Conservation (phyloP, 1,140 invertebrate genomes). For the Zaprionus kolodkinae region DNA sequence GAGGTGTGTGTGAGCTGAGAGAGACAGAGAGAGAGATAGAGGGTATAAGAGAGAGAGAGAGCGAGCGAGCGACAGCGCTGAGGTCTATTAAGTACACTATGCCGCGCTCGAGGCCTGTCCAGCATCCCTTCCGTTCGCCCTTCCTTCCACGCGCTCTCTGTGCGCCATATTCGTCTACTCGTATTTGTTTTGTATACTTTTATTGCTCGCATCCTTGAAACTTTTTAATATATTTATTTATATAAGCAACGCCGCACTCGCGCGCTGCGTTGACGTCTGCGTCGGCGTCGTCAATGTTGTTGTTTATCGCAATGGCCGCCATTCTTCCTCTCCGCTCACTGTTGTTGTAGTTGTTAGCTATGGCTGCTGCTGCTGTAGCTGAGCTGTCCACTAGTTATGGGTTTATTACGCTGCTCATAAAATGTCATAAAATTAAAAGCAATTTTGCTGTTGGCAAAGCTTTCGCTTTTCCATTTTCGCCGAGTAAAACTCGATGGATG, state of each 20-base stretch:
- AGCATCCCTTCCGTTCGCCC: not conserved
- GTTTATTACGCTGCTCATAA: constrained; percentile 64
- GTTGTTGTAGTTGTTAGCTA: constrained; percentile 13
- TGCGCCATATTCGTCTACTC: not conserved
- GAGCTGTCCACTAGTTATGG: constrained; percentile 46
- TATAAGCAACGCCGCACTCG: constrained; percentile 50
- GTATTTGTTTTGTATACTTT: constrained; percentile 45
- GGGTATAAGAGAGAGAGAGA: no score
- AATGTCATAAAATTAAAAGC: constrained; percentile 77
- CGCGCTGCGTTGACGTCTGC: no score
- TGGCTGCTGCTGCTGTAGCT: not conserved
- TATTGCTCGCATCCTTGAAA: constrained; percentile 70
- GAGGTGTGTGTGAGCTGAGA: constrained; percentile 38
- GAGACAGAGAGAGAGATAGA: constrained; percentile 5
- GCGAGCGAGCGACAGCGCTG: no score
- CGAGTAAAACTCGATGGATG: constrained; percentile 26
- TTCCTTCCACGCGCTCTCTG: not conserved
- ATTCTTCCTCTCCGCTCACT: constrained; percentile 3
- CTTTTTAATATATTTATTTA: constrained; percentile 79
- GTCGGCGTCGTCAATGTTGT: constrained; percentile 52
- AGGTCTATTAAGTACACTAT: no score
- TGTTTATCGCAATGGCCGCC: constrained; percentile 43
- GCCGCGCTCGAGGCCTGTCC: constrained; percentile 20
- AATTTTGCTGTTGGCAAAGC: constrained; percentile 63
- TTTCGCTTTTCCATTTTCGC: constrained; percentile 48